A percentile compares a stretch with the other conserved stretches of the same genome.
Conservation (phyloP, 2,113 vertebrate genomes). For the Ageneiosus marmoratus region DNA sequence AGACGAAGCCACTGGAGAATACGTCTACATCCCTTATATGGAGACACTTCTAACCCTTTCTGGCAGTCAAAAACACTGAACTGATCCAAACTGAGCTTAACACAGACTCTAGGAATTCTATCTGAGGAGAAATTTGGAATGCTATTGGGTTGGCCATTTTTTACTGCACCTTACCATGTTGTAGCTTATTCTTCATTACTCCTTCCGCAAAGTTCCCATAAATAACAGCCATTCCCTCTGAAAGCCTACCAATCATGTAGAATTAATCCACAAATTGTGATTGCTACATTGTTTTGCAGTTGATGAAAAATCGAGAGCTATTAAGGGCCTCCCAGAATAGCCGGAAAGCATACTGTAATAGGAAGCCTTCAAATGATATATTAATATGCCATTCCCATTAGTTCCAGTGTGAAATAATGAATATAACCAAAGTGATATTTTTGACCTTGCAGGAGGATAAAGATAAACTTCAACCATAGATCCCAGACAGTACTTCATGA, state of each 20-base stretch:
- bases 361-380: conserved; percentile 42
- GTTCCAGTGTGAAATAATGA: conserved; percentile 28
- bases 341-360: conserved; percentile 26
- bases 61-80: conserved; percentile 16
- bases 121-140: background rate
- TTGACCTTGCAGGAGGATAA: conserved; percentile 21
- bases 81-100: background rate
- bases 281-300: conserved; percentile 32
- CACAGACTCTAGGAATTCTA: background rate
- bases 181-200: background rate
- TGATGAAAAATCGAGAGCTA: conserved; percentile 38
- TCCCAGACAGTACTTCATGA: background rate
- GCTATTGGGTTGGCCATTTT: background rate
- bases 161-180: background rate
- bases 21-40: conserved; percentile 16
- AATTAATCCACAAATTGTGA: conserved; percentile 29
- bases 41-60: background rate
- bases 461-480: conserved; percentile 8
- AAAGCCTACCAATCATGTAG: conserved; percentile 6
- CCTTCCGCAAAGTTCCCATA: background rate
- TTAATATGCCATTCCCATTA: conserved; percentile 44
- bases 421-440: conserved; percentile 21
- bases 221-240: conserved; percentile 5
- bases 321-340: conserved; percentile 33
- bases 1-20: conserved; percentile 40